Evolutionary conservation across 2,888 invertebrate species (phyloP), one percentile per base, ranked within the genome.

Genomic region (Synanthedon tipuliformis): DNA sequence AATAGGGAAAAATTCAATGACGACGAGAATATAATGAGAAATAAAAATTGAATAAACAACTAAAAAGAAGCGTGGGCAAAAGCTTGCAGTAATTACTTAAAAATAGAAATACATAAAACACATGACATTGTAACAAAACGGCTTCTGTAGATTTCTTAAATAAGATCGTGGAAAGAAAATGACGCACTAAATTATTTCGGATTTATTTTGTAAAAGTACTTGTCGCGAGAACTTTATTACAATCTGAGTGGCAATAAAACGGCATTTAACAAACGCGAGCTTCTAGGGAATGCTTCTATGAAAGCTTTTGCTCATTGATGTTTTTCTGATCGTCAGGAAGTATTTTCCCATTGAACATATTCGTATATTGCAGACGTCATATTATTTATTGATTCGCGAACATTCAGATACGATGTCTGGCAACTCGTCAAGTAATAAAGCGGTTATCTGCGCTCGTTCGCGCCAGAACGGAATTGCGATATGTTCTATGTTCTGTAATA

Each of bases 391-490:
- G 77, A 78, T 78, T 77, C 73, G 69, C 58, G 65, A 57, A 56
- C 55, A 57, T 53, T 54, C 40, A 40, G 60, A 60, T 63, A 61
- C 63, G 60, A 62, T 63, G 61, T 57, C 73, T 79, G 79, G 77
- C 81, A 78, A 66, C 70, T 73, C 76, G 75, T 78, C 78, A 78
- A 74, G 80, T 65, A 73, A 78, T 83, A 82, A 81, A 78, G 71
- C 70, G 70, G 77, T 73, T 83, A 84, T 84, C 83, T 75, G 54
- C 59, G 71, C 74, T 79, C 81, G 79, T 83, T 82, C 75, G 68
- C 72, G 65, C 69, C 70, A 68, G 67, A 75, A 73, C 73, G 77
- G 74, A 76, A 75, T 68, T 63, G 67, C 69, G 79, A 80, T 79
- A 76, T 69, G 74, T 68, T 59, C 65, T 62, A 61, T 63, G 59